Evolutionary conservation across 1,140 invertebrate genomes (phyloP), one percentile per base, ranked within the genome.

Genomic region (Bombus fervidus): DNA sequence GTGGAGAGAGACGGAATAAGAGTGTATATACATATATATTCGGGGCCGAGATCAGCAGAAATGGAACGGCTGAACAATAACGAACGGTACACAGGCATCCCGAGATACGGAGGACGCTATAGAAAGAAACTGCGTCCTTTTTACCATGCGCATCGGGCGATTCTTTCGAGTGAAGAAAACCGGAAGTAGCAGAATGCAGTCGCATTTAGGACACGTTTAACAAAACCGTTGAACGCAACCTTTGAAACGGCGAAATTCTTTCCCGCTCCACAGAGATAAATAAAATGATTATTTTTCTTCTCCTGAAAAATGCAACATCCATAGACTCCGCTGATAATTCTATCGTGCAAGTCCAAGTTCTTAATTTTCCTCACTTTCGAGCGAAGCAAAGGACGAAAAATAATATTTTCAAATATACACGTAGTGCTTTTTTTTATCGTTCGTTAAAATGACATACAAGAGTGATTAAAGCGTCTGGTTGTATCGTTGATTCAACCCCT

Each of bases 61-160:
- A 66, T 79, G 43, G 82, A 59, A 10, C 82, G 76, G 37, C 53
- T 71, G 82, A 79, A 84, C 76, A 84, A 84, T 84, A 84, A 84
- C 82, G 82, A 71, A 84, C 47, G 76, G 75, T 69, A 79, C 66
- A 79, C 47, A 43, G 25, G 47, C 82, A 31, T 71, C 37, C 39
- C 62, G 82, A 84, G 82, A 79, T 84, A 84, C 13, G 47, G 66
- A 79, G 12, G 15, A 28, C 25, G 43, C 43, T 84, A 76, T 47
- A 68, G 73, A 83, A 83, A 59, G 47, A 76, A 76, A 39, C 47
- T 71, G 66, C 74, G 5, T 62, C 75, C 74, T 84, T 79, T 84
- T 84, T 84, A 79, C 66, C 37, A 37, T 41, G 75, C 39, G 66
- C 53, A 37, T 22, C 47, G n/a, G 37, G 18, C 53, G 66, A 79